A percentile compares a stretch with the other conserved stretches of the same genome.
phyloP scores from a whole-genome alignment of 2,888 invertebrate species.

The Orchesellides sinensis region DNA sequence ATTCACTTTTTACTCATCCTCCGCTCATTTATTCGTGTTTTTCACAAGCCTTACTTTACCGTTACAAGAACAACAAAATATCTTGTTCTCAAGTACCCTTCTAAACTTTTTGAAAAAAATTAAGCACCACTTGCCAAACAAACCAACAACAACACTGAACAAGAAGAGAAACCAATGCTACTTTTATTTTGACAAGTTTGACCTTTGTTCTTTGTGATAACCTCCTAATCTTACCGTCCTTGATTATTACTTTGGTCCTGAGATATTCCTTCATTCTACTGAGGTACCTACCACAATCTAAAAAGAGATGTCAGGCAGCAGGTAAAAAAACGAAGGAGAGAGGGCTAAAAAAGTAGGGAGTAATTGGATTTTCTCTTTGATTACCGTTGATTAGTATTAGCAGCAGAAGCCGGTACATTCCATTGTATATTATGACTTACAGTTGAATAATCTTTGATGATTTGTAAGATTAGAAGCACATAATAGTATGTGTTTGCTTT shows the following conservation, averaged over 20 bases:
- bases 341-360: no score
- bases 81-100: not conserved
- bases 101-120: not conserved
- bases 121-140: not conserved
- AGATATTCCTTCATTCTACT: not conserved
- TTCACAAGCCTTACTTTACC: not conserved
- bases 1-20: not conserved
- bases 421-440: not conserved
- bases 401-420: not conserved
- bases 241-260: not conserved
- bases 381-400: not conserved
- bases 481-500: not conserved
- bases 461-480: constrained; percentile 28
- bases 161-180: not conserved
- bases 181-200: constrained; percentile 14
- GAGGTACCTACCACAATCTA: not conserved
- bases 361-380: not conserved
- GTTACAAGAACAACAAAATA: not conserved
- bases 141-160: not conserved
- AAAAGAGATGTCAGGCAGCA: no score
- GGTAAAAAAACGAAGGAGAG: no score
- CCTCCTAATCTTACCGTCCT: constrained; percentile 7
- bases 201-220: constrained; percentile 22
- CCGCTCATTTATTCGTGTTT: constrained; percentile 24
- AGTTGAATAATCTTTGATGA: not conserved